Conservation (phyloP, 2,888 invertebrate genomes). For the Rhagonycha lutea region DNA sequence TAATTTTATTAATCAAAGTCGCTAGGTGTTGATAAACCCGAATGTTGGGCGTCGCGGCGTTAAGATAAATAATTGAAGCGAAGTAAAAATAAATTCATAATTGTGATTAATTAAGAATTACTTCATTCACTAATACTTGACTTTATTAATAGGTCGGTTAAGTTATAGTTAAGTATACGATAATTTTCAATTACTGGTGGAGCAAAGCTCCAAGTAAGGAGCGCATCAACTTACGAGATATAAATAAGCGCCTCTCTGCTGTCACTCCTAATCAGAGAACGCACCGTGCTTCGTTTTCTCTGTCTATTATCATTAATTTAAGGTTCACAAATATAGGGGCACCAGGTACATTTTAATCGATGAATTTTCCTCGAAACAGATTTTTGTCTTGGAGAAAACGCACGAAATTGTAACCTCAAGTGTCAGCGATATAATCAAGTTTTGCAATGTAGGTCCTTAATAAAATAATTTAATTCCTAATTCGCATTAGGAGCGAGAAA, state of each 20-base stretch:
- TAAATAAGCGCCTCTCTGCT: conserved; percentile 30
- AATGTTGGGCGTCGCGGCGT: neutral
- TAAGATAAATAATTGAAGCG: neutral
- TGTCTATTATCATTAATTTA: conserved; percentile 13
- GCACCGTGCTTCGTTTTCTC: conserved; percentile 14
- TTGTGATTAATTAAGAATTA: neutral
- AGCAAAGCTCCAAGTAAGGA: conserved; percentile 30
- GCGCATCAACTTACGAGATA: conserved; percentile 32
- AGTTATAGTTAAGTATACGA: conserved; percentile 25
- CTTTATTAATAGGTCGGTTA: conserved; percentile 26
- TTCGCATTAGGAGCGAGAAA: conserved; percentile 24
- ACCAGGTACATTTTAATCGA: neutral
- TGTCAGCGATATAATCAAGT: conserved; percentile 18
- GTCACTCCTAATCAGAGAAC: conserved; percentile 30
- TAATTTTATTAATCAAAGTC: neutral
- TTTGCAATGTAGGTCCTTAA: conserved; percentile 20
- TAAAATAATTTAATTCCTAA: conserved; percentile 29
- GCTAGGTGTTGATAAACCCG: neutral
- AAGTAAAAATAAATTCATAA: neutral
- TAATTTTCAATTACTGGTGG: conserved; percentile 30
- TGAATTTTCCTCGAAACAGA: neutral
- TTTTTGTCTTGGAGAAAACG: neutral
- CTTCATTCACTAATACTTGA: conserved; percentile 21
- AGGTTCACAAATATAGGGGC: conserved; percentile 1
- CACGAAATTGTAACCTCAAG: conserved; percentile 4